These are phyloP conservation scores for Blastobasis lacticolella DNA, from an alignment of 2,888 invertebrate species.

Conservation along the genomic window DNA sequence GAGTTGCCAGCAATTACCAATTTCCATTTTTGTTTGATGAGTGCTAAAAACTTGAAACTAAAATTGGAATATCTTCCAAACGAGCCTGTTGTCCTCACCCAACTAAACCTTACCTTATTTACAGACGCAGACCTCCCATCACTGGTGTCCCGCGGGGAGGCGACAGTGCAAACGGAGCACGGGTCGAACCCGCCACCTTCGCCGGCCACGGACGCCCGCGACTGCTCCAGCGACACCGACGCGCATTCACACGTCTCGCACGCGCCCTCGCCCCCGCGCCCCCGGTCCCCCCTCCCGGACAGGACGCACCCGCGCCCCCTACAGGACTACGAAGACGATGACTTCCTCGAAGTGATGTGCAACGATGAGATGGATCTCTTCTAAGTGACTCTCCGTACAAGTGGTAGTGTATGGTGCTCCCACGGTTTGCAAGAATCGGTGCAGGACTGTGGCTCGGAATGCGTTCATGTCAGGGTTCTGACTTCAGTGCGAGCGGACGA, in stretches of 20 bases:
- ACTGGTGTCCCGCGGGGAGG: slow-evolving; percentile 76
- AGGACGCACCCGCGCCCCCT: slow-evolving; percentile 38
- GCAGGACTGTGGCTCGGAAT: too few relatives aligned
- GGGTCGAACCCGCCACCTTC: slow-evolving; percentile 87
- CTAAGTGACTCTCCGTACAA: slow-evolving; percentile 34
- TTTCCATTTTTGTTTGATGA: too few relatives aligned
- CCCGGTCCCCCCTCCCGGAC: slow-evolving; percentile 24
- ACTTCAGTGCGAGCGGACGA: too few relatives aligned
- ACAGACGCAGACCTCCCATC: slow-evolving; percentile 77
- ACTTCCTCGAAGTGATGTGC: slow-evolving; percentile 81
- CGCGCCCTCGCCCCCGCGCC: slow-evolving; percentile 17
- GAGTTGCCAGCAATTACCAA: too few relatives aligned
- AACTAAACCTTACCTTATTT: background rate
- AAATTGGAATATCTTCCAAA: too few relatives aligned
- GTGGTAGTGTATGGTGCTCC: too few relatives aligned
- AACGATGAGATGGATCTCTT: slow-evolving; percentile 83
- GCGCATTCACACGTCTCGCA: slow-evolving; percentile 49
- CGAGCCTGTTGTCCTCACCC: too few relatives aligned
- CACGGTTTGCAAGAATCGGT: too few relatives aligned
- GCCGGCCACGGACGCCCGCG: slow-evolving; percentile 83
- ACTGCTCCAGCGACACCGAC: slow-evolving; percentile 79
- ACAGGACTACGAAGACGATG: slow-evolving; percentile 76
- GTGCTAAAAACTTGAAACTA: too few relatives aligned
- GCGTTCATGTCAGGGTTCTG: too few relatives aligned
- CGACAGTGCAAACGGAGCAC: slow-evolving; percentile 69